Percentiles rank a stretch among this genome's conserved stretches.
These are phyloP conservation scores for Ochotona curzoniae DNA, from an alignment of 2,113 vertebrate genomes.

Conservation along the genomic window DNA sequence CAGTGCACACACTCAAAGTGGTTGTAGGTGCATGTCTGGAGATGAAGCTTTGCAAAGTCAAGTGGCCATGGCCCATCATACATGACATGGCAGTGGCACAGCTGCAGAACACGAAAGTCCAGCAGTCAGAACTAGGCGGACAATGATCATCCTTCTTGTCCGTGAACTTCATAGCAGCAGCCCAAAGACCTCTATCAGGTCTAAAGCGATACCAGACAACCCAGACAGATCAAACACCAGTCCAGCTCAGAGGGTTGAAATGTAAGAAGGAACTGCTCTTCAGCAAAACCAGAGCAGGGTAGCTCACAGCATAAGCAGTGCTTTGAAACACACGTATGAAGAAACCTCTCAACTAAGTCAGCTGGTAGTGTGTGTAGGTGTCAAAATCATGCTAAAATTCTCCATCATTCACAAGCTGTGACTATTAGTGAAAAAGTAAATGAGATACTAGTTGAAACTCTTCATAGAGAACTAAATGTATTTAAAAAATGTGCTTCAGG, in stretches of 20 bases:
- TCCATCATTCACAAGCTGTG: not conserved
- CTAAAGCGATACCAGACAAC: conserved; percentile 69
- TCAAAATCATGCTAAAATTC: not conserved
- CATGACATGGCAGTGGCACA: not conserved
- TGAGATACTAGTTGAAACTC: not conserved
- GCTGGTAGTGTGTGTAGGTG: not conserved
- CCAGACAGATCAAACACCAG: conserved; percentile 71
- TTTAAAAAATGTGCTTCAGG: too few species aligned
- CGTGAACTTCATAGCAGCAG: conserved; percentile 58
- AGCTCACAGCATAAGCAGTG: fast-evolving
- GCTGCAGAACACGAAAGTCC: conserved; percentile 18
- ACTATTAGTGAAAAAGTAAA: not conserved
- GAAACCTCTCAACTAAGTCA: not conserved
- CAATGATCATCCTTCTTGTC: conserved; percentile 9
- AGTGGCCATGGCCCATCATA: not conserved
- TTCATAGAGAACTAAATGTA: not conserved
- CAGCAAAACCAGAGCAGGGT: not conserved
- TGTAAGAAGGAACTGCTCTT: not conserved
- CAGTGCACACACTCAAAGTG: not conserved
- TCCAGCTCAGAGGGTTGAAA: conserved; percentile 44
- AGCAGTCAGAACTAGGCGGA: not conserved
- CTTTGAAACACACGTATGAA: not conserved
- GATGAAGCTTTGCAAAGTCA: conserved; percentile 52
- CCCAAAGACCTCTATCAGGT: conserved; percentile 54
- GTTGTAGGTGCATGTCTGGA: conserved; percentile 14